Base-by-base conservation (phyloP, 1,140 invertebrate species). In the Bombus huntii region DNA sequence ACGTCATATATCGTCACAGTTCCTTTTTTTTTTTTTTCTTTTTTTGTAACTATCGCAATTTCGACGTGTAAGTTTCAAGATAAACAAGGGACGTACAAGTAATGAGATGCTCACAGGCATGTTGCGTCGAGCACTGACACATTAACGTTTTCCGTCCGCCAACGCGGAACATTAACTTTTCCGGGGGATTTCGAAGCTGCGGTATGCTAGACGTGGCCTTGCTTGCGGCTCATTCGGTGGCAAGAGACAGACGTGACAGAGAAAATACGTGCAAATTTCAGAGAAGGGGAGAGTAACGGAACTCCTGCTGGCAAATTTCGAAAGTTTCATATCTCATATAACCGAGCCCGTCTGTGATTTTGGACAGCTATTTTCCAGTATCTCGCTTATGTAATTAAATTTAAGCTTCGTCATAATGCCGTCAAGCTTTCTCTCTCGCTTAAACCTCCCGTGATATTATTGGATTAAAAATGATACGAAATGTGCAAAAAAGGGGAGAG, bases 91-190 rank as follows among this genome's bases (percentile, higher is more conserved):
- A 34, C 37, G 31, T 68, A 37, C 47, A 59, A 77, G 73, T 87
- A 87, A 87, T 76, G 73, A 83, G 85, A 77, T 65, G 81, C 73
- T 62, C 39, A 57, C 66, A 65, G 85, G 81, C 81, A 76, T 62
- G 85, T 83, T 70, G 47, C 59, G 25, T 80, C 34, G 57, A 65
- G 79, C 28, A 72, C 57, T 22, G 68, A 66, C 82, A 31, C 86
- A 68, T 80, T 84, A 79, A 80, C 68, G 71, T 78, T 84, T 85
- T 78, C 82, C 75, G 65, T 59, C 44, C 62, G 44, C 68, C 66
- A 72, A 73, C 70, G 70, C 18, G 78, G 80, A 86, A 72, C 85
- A 79, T 75, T 84, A 87, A 87, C 74, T 87, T 87, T 84, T 87
- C 86, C 81, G 59, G 10, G 18, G 75, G 78, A 47, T 47, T 86